Conservation (phyloP, 1,140 invertebrate genomes). For the Aphaenogaster rudis region DNA sequence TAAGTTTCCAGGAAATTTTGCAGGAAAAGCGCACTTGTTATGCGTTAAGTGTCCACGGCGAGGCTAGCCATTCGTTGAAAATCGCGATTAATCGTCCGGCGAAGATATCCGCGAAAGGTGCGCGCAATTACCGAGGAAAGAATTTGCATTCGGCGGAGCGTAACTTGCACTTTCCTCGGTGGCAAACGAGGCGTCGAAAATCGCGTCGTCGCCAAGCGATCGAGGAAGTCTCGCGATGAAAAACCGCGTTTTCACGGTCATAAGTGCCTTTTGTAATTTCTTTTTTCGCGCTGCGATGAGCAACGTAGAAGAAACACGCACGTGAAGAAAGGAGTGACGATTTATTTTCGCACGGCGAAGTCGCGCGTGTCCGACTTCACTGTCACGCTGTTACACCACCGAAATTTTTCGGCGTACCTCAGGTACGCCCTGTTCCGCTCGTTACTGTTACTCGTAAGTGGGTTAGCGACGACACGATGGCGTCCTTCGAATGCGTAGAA, state of each 20-base stretch:
- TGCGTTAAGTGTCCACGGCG: neutral
- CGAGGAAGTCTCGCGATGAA: neutral
- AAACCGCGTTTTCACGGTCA: neutral
- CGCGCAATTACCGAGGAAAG: neutral
- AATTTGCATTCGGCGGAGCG: constrained; percentile 39
- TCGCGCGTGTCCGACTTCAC: neutral
- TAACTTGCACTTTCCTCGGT: constrained; percentile 55
- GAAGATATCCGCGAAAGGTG: constrained; percentile 6
- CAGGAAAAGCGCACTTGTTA: neutral
- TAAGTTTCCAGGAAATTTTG: neutral
- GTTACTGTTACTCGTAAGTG: constrained; percentile 67
- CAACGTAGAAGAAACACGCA: neutral
- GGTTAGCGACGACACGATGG: constrained; percentile 37
- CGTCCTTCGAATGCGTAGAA: constrained; percentile 24
- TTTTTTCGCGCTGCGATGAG: neutral
- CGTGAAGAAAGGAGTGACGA: neutral
- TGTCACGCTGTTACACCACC: neutral
- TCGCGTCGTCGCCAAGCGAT: neutral
- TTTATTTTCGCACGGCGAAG: neutral
- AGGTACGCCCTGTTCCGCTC: neutral
- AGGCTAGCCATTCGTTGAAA: neutral
- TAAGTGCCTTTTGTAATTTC: neutral
- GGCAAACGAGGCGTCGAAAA: constrained; percentile 40
- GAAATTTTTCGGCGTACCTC: constrained; percentile 56
- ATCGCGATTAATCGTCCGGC: neutral